These are phyloP conservation scores for Tetramorium bicarinatum DNA, from an alignment of 2,888 invertebrate species.

Conservation along the genomic window DNA sequence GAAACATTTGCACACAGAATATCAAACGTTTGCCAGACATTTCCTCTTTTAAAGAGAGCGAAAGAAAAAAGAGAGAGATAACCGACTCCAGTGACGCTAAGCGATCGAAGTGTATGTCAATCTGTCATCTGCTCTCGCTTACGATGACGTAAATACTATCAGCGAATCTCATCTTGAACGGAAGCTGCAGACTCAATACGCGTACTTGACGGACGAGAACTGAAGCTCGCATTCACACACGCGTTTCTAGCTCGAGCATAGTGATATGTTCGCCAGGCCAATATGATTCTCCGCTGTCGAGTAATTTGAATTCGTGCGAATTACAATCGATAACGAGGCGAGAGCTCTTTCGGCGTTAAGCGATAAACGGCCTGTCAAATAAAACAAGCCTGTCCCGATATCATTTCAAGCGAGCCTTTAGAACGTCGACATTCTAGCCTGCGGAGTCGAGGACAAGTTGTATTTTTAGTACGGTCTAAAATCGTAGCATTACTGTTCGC, in stretches of 20 bases:
- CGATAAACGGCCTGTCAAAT: not conserved
- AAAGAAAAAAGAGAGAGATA: not conserved
- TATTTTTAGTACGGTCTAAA: conserved; percentile 80
- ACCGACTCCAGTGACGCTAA: not conserved
- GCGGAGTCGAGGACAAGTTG: conserved; percentile 21
- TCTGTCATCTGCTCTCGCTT: conserved; percentile 39
- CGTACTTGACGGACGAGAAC: conserved; percentile 12
- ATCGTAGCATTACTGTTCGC: conserved; percentile 63
- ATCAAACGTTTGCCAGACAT: too few relatives aligned
- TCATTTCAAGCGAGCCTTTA: not conserved
- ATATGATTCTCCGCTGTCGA: not conserved
- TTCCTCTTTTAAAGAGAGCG: not conserved
- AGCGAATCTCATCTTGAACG: conserved; percentile 44
- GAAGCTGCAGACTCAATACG: conserved; percentile 4
- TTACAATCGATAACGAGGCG: not conserved
- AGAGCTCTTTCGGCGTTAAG: not conserved
- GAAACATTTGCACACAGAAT: not conserved
- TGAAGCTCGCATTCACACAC: not conserved
- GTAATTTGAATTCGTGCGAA: conserved; percentile 32
- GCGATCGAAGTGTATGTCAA: conserved; percentile 48
- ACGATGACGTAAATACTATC: conserved; percentile 50
- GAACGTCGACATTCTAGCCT: not conserved
- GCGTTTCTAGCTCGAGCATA: not conserved
- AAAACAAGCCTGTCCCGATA: not conserved
- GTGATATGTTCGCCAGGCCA: too few relatives aligned